A percentile compares a stretch with the other conserved stretches of the same genome.
Conservation (phyloP, 2,113 vertebrate genomes). For the Poecile atricapillus region DNA sequence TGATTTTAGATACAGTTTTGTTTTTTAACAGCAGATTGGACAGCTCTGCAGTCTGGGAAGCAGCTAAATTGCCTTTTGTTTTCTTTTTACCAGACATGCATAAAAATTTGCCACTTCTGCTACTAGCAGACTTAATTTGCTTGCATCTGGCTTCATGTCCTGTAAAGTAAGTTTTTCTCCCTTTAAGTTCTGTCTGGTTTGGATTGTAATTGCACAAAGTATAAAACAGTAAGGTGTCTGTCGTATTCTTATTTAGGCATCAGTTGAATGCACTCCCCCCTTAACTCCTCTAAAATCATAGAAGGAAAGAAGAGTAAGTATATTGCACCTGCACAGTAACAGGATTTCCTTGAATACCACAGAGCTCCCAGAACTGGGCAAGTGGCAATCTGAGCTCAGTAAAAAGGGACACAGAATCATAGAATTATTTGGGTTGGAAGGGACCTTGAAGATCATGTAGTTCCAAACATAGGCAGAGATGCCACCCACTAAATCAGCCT, state of each 20-base stretch:
- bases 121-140: neutral
- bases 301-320: neutral
- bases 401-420: neutral
- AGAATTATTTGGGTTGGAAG: neutral
- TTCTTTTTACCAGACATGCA: neutral
- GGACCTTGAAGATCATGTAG: neutral
- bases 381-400: neutral
- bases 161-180: neutral
- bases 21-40: neutral
- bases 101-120: neutral
- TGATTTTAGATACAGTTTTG: neutral
- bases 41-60: neutral
- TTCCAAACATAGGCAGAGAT: neutral
- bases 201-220: neutral
- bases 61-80: neutral
- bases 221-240: neutral
- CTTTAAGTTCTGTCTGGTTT: neutral
- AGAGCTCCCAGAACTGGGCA: neutral
- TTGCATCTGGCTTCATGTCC: neutral
- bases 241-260: rapidly evolving
- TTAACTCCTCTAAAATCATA: neutral
- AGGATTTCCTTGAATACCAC: neutral
- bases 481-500: neutral
- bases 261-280: neutral
- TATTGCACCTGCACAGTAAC: neutral